These are phyloP conservation scores for Seriola rivoliana DNA, from an alignment of 2,113 vertebrate genomes.

Conservation along the genomic window DNA sequence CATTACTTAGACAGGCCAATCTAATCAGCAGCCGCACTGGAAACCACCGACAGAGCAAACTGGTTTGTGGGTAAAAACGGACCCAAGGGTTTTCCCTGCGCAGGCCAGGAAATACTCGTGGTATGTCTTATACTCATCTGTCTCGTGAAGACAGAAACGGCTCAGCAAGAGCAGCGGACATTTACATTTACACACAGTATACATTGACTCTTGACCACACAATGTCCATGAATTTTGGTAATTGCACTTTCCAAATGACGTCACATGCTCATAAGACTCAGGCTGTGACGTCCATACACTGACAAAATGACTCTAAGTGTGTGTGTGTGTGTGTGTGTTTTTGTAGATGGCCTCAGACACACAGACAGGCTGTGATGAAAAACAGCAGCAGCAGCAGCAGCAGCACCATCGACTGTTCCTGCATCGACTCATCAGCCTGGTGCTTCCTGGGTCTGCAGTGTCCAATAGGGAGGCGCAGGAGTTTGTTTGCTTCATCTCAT, in stretches of 20 bases:
- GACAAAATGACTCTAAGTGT: not conserved
- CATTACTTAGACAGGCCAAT: slow-evolving; percentile 78
- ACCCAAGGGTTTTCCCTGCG: slow-evolving; percentile 42
- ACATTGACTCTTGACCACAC: not conserved
- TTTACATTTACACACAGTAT: slow-evolving; percentile 3
- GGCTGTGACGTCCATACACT: not conserved
- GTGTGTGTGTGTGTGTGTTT: not conserved
- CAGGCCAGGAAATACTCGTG: slow-evolving; percentile 3
- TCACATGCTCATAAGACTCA: not conserved
- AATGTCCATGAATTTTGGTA: not conserved
- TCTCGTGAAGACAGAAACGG: not conserved
- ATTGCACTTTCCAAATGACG: not conserved
- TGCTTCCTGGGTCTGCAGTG: slow-evolving; percentile 51
- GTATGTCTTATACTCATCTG: slow-evolving; percentile 2
- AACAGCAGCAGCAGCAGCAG: slow-evolving; percentile 50
- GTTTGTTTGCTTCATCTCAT: slow-evolving; percentile 57
- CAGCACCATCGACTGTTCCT: slow-evolving; percentile 60
- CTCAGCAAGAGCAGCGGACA: not conserved
- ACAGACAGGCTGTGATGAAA: slow-evolving; percentile 59
- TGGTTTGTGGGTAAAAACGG: slow-evolving; percentile 55
- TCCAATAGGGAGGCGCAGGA: slow-evolving; percentile 58
- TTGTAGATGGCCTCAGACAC: slow-evolving; percentile 27
- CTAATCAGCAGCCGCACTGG: slow-evolving; percentile 70
- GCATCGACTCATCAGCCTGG: slow-evolving; percentile 59
- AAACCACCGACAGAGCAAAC: slow-evolving; percentile 52